A percentile compares a stretch with the other conserved stretches of the same genome.
phyloP scores from a whole-genome alignment of 2,113 vertebrate genomes.

The Actenoides hombroni region DNA sequence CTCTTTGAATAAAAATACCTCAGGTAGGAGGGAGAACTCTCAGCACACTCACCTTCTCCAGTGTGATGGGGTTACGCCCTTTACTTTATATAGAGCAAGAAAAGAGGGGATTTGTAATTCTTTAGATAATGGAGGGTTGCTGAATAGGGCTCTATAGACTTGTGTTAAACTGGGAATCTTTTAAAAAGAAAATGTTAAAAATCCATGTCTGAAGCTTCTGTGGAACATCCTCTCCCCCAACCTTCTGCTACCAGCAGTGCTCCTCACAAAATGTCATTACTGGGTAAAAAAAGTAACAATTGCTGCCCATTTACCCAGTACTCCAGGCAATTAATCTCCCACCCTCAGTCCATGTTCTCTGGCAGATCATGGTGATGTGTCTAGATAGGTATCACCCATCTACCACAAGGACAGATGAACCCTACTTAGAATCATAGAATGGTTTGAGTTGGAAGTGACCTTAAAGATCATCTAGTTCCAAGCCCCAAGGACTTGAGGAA shows the following conservation, averaged over 20 bases:
- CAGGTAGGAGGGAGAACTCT: conserved; percentile 40
- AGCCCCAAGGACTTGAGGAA: rapidly evolving
- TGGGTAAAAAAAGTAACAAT: neutral
- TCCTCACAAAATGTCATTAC: neutral
- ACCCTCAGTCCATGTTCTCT: rapidly evolving
- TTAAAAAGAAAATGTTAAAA: neutral
- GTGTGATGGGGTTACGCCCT: conserved; percentile 4
- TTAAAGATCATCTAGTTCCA: too few species aligned
- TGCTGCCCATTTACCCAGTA: neutral
- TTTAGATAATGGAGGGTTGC: neutral
- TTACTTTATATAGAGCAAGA: conserved; percentile 27
- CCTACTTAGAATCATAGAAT: too few species aligned
- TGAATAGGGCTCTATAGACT: neutral
- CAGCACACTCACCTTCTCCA: neutral
- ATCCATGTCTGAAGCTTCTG: neutral
- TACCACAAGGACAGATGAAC: rapidly evolving
- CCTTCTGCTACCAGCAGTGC: neutral
- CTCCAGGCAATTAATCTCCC: rapidly evolving
- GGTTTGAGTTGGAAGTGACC: too few species aligned
- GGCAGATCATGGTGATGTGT: rapidly evolving
- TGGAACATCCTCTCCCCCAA: neutral
- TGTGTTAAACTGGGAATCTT: neutral
- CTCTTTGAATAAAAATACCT: conserved; percentile 44
- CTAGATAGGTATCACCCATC: neutral
- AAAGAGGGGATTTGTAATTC: neutral